Conservation (phyloP, 1,140 invertebrate genomes). For the Bombus balteatus region DNA sequence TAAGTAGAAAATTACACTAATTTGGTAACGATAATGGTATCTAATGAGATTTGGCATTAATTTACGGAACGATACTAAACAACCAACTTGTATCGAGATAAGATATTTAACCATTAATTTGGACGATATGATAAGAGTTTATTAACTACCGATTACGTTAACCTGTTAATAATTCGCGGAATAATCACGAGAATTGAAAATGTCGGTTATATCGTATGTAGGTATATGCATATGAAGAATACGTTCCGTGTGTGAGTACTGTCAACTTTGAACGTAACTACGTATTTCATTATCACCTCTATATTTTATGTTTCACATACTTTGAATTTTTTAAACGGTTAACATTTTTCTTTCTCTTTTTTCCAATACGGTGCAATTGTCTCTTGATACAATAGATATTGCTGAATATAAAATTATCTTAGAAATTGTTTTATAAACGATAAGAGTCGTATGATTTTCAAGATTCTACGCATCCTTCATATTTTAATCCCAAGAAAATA, state of each 20-base stretch:
- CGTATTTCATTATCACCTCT: neutral
- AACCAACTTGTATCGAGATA: neutral
- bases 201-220: neutral
- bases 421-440: too few species aligned
- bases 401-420: too few species aligned
- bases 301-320: neutral
- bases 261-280: neutral
- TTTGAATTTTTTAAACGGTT: neutral
- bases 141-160: neutral
- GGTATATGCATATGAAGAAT: neutral
- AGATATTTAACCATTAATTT: neutral
- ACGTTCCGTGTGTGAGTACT: neutral
- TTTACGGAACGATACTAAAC: neutral
- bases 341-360: too few species aligned
- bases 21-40: constrained; percentile 18
- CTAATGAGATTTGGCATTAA: constrained; percentile 27
- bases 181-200: neutral
- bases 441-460: too few species aligned
- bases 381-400: too few species aligned
- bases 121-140: too few species aligned
- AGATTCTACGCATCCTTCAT: too few species aligned
- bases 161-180: neutral
- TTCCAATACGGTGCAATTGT: too few species aligned
- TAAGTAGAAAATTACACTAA: constrained; percentile 41
- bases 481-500: too few species aligned